Base-by-base conservation (phyloP, 2,888 invertebrate species). In the Digitonthophagus gazella region DNA sequence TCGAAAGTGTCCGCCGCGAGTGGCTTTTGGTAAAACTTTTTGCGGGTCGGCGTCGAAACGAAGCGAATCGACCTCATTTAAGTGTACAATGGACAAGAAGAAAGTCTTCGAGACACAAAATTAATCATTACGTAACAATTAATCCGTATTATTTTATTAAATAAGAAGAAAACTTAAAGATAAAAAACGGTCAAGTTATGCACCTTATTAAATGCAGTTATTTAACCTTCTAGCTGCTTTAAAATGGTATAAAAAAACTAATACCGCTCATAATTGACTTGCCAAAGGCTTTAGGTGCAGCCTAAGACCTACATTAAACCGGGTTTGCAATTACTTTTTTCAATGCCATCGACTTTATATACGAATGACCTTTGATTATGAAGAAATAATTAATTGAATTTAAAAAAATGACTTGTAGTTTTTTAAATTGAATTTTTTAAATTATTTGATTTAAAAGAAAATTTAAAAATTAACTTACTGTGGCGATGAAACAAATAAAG, bases 261-360 rank as follows among this genome's bases (percentile, higher is more conserved):
- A 15, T 8, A 58, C 58, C 6, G 8, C 15, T 16, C 15, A 15
- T 58, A 16, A 58, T 58, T 58, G 58, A 58, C 3, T 57, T 4
- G 58, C 18, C 6, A 16, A 58, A 16, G 8, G 8, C 8, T 16
- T 58, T n/a, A 58, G 15, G 15, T 8, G 18, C 18, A 58, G 18
- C 18, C 19, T 18, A 61, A 61, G 19, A 61, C 19, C n/a, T 61
- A n/a, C 19, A 44, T 44, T 44, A 44, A 44, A 61, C 16, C 61
- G 16, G 61, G 16, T 61, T 61, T 18, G 19, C 61, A 18, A 18
- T 61, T 61, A 61, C 61, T 61, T 61, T 61, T 57, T 61, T 15
- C 61, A 61, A 61, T 61, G 61, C 19, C 61, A 20, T 61, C 19
- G 15, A 19, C 16, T 19, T 19, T 57, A 61, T n/a, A n/a, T n/a